Conservation (phyloP, 1,140 invertebrate genomes). For the Zaprionus tsacasi region DNA sequence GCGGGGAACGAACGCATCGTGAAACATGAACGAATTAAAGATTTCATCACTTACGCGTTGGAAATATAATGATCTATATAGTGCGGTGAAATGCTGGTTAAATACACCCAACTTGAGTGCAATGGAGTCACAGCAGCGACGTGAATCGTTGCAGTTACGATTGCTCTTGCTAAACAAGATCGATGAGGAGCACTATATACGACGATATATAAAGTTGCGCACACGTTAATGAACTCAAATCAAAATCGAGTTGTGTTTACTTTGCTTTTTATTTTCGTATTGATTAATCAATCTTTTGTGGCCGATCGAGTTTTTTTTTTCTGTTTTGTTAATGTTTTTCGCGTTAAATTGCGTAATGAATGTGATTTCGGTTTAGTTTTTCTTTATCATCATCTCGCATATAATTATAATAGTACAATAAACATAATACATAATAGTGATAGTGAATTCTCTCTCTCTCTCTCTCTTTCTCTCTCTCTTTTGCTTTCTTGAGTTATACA, state of each 20-base stretch:
- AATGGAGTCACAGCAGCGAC: slow-evolving; percentile 14
- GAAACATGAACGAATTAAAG: slow-evolving; percentile 7
- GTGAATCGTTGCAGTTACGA: slow-evolving; percentile 23
- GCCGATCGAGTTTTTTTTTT: slow-evolving; percentile 38
- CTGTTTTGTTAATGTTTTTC: too few relatives aligned
- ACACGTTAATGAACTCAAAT: slow-evolving; percentile 15
- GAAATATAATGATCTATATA: slow-evolving; percentile 14
- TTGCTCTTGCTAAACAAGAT: slow-evolving; percentile 45
- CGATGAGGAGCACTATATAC: slow-evolving; percentile 34
- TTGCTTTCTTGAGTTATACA: slow-evolving; percentile 47
- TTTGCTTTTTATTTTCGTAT: slow-evolving; percentile 26
- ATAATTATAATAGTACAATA: slow-evolving; percentile 65
- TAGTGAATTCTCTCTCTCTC: slow-evolving; percentile 32
- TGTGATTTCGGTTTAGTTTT: slow-evolving; percentile 61
- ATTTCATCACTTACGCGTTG: not conserved
- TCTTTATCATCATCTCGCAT: slow-evolving; percentile 43
- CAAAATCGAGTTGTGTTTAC: not conserved
- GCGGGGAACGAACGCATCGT: not conserved
- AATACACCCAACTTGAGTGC: slow-evolving; percentile 18
- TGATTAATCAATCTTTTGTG: slow-evolving; percentile 17
- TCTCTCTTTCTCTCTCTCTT: slow-evolving; percentile 3
- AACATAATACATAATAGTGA: slow-evolving; percentile 73
- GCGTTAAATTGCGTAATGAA: slow-evolving; percentile 61
- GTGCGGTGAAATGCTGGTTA: slow-evolving; percentile 14
- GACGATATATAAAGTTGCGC: slow-evolving; percentile 39